Percentiles rank a stretch among this genome's conserved stretches.
phyloP scores from a whole-genome alignment of 2,797 vertebrate genomes.

The Aulostomus chinensis region DNA sequence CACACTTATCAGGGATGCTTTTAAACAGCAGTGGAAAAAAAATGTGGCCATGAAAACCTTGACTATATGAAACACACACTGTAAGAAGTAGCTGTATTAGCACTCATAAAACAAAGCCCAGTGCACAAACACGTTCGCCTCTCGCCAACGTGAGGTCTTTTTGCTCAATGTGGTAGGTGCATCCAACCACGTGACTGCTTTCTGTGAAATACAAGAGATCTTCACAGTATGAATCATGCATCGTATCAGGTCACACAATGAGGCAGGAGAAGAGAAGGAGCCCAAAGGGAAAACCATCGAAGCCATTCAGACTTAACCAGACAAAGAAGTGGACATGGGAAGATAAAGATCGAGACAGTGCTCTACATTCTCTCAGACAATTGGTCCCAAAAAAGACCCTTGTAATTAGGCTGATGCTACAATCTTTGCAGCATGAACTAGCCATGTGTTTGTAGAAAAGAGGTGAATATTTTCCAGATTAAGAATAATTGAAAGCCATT shows the following conservation, averaged over 20 bases:
- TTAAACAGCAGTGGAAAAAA: background rate
- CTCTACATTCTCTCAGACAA: conserved; percentile 34
- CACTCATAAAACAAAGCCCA: conserved; percentile 9
- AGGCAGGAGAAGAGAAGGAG: conserved; percentile 43
- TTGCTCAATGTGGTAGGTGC: conserved; percentile 11
- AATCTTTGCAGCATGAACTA: conserved; percentile 21
- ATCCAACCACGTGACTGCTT: conserved; percentile 28
- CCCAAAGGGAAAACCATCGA: conserved; percentile 52
- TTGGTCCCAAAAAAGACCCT: conserved; percentile 39
- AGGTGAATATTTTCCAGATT: no score
- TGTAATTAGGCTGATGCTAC: conserved; percentile 23
- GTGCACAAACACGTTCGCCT: background rate
- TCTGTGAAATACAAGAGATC: conserved; percentile 61
- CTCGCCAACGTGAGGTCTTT: conserved; percentile 9
- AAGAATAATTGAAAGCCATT: conserved; percentile 1
- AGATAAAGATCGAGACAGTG: conserved; percentile 56
- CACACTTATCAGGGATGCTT: conserved; percentile 5
- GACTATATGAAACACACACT: no score
- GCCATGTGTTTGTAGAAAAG: no score
- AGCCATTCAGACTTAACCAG: conserved; percentile 57
- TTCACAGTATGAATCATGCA: conserved; percentile 49
- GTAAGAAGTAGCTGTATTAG: background rate
- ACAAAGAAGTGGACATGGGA: conserved; percentile 65
- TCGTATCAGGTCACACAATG: conserved; percentile 60
- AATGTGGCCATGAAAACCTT: conserved; percentile 9